Evolutionary conservation across 2,888 invertebrate species (phyloP).

Genomic region (Habrosyne pyritoides): DNA sequence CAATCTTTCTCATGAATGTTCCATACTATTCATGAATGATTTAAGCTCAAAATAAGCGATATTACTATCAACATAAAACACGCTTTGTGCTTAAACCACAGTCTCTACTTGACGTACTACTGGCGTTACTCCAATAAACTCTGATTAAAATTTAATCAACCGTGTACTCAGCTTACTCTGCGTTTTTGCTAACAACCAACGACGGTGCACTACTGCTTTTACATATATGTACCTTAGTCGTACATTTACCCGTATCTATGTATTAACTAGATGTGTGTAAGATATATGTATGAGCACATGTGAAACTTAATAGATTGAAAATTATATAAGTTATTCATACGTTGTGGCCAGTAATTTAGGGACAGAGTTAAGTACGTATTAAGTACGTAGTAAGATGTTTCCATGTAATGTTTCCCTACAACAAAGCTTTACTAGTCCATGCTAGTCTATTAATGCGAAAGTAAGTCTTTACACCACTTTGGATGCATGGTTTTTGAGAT

Average conservation of each 20-base stretch:
- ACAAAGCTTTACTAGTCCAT: too few relatives aligned
- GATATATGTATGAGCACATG: too few relatives aligned
- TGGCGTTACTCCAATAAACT: constrained; percentile 43
- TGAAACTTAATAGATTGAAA: background rate
- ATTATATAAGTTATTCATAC: background rate
- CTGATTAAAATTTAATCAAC: constrained; percentile 67
- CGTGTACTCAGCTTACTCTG: constrained; percentile 37
- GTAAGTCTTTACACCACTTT: too few relatives aligned
- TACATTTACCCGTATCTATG: background rate
- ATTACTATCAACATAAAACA: constrained; percentile 14
- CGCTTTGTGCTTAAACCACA: constrained; percentile 27
- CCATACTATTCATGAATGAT: background rate
- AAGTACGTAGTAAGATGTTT: too few relatives aligned
- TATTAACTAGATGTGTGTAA: too few relatives aligned
- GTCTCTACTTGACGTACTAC: constrained; percentile 31
- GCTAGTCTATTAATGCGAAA: too few relatives aligned
- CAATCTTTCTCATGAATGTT: background rate
- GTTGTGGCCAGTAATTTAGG: too few relatives aligned
- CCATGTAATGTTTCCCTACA: too few relatives aligned
- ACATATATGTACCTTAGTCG: constrained; percentile 14
- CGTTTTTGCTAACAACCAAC: constrained; percentile 45
- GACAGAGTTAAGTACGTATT: too few relatives aligned
- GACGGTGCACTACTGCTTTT: constrained; percentile 27
- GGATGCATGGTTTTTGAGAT: too few relatives aligned
- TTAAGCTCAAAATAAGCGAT: background rate